These are phyloP conservation scores for Propithecus perrieri DNA, from an alignment of 2,797 vertebrate genomes.

Conservation along the genomic window DNA sequence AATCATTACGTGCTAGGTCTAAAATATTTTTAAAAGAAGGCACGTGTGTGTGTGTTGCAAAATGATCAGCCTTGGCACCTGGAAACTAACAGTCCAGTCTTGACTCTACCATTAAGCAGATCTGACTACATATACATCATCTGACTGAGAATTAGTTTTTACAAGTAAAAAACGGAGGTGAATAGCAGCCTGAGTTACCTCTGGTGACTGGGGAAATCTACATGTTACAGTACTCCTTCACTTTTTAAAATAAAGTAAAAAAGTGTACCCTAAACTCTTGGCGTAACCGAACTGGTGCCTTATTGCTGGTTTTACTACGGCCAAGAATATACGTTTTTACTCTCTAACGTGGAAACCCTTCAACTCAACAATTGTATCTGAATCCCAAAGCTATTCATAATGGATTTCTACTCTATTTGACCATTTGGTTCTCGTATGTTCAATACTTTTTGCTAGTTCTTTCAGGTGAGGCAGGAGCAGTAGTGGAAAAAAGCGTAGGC, in stretches of 20 bases:
- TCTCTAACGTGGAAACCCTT: neutral
- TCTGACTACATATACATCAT: neutral
- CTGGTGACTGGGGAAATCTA: neutral
- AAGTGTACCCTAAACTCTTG: neutral
- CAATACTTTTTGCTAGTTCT: neutral
- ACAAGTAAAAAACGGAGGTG: neutral
- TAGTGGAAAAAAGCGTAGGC: neutral
- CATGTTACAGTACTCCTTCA: neutral
- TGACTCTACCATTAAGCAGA: neutral
- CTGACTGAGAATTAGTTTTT: neutral
- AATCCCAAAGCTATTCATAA: neutral
- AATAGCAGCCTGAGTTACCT: neutral
- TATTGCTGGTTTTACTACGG: neutral
- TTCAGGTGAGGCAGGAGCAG: neutral
- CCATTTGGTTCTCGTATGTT: neutral
- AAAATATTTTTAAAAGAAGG: constrained; percentile 23
- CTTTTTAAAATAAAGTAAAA: neutral
- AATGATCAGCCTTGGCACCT: neutral
- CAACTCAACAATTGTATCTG: neutral
- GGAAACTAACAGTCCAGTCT: neutral
- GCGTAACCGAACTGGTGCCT: neutral
- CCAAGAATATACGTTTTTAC: neutral
- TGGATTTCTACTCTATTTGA: neutral
- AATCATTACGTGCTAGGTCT: neutral
- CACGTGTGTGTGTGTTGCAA: neutral